Percentiles rank a stretch among this genome's conserved stretches.
Conservation (phyloP, 2,888 invertebrate species). For the Eudiplozoon nipponicum region DNA sequence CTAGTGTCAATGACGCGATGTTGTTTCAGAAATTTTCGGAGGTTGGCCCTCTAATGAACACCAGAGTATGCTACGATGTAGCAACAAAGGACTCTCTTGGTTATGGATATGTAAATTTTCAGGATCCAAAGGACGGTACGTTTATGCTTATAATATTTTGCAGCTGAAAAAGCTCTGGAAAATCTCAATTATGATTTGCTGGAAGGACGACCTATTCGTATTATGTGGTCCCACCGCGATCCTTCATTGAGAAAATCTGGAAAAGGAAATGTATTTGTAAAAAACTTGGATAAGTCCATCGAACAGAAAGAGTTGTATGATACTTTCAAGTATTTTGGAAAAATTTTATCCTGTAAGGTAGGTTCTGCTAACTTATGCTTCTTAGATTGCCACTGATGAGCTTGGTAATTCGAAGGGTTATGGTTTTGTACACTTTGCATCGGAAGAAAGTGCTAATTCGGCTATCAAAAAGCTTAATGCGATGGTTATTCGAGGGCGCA, state of each 20-base stretch:
- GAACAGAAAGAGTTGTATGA: slow-evolving; percentile 98
- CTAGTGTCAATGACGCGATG: slow-evolving; percentile 89
- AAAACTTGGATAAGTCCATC: slow-evolving; percentile 74
- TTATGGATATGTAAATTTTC: slow-evolving; percentile 98
- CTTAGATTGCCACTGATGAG: slow-evolving; percentile 50
- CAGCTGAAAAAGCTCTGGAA: slow-evolving; percentile 78
- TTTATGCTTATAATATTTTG: slow-evolving; percentile 10
- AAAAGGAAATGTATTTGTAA: slow-evolving; percentile 94
- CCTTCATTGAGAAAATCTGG: slow-evolving; percentile 87
- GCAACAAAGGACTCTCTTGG: slow-evolving; percentile 81
- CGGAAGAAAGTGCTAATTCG: slow-evolving; percentile 76
- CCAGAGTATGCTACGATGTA: slow-evolving; percentile 89
- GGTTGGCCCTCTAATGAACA: slow-evolving; percentile 85
- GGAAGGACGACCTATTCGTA: slow-evolving; percentile 79
- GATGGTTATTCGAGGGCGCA: slow-evolving; percentile 40
- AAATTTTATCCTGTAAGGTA: slow-evolving; percentile 81
- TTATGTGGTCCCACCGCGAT: slow-evolving; percentile 99
- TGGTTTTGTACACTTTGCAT: slow-evolving; percentile 92
- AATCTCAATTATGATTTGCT: slow-evolving; percentile 97
- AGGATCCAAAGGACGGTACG: slow-evolving; percentile 93
- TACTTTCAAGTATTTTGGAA: slow-evolving; percentile 90
- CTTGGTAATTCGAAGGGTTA: slow-evolving; percentile 71
- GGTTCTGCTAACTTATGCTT: too few species aligned
- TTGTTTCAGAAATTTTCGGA: slow-evolving; percentile 94
- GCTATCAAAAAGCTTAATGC: slow-evolving; percentile 72